Base-by-base conservation (phyloP, 2,797 vertebrate genomes). In the Chelon auratus region DNA sequence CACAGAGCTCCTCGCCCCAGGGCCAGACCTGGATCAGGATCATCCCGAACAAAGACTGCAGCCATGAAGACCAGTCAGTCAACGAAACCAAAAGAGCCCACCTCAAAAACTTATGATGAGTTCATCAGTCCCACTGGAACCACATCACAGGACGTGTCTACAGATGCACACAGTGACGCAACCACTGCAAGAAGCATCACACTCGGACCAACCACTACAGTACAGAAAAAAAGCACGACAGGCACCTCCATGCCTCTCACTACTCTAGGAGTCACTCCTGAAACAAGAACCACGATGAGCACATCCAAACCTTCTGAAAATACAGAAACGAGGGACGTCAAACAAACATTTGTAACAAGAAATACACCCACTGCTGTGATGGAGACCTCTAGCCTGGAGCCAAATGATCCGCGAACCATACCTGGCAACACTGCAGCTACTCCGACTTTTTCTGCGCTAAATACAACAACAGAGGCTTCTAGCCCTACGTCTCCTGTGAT, bases 1-100 rank as follows among this genome's bases (percentile, higher is more conserved):
- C 96, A 96, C 77, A 92, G 70, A 42, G 55, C 72, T 20, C 75
- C 88, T 58, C 78, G 67, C 48, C 75, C 84, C 1, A 50, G 83
- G 13, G 87, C 37, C 43, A 94, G 85, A 70, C 83, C 87, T 0
- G 84, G 83, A 40, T 81, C 87, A 0, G 79, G 86, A 60, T 89
- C 77, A 53, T 81, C 82, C 73, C 89, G 63, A 0, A 75, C 84
- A 13, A 86, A 88, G 59, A 13, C 50, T 45, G 0, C 15, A 3
- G 65, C 63, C 10, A 68, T 53, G 9, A 83, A 69, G 57, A 78
- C 33, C 45, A 24, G 61, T 55, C 68, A 74, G 36, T 61, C 77
- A 39, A 7, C 47, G 43, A 70, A 71, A 51, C 33, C 22, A 2
- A 75, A 86, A 68, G 81, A 90, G 57, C 51, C 88, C 11, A 58